Conservation (phyloP, 2,797 vertebrate species). For the Halcyon leucocephala region DNA sequence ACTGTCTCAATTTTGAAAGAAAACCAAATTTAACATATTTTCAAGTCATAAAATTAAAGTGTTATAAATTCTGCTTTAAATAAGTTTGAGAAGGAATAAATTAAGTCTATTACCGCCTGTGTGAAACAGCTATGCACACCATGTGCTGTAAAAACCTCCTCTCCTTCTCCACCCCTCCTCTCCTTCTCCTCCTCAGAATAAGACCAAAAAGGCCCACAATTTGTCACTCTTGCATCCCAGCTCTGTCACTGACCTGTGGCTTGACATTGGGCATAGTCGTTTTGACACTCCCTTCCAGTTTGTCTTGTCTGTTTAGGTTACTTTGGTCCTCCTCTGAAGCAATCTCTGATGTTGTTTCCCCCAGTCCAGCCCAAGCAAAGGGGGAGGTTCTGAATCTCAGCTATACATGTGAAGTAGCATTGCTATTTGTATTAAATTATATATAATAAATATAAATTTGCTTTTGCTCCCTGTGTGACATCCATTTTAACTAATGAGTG, state of each 20-base stretch:
- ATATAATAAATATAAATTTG: background rate
- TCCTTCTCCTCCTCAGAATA: background rate
- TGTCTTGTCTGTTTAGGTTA: background rate
- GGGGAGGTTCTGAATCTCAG: background rate
- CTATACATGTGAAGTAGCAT: background rate
- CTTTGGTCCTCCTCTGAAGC: background rate
- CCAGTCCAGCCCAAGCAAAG: background rate
- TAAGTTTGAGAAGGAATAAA: background rate
- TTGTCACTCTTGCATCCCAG: background rate
- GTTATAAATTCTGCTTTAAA: background rate
- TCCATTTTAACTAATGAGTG: background rate
- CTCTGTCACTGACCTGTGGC: background rate
- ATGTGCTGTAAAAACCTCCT: fast-evolving
- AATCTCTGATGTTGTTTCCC: background rate
- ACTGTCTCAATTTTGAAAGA: background rate
- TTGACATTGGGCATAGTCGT: background rate
- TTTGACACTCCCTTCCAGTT: background rate
- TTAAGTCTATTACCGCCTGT: background rate
- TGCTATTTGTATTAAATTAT: background rate
- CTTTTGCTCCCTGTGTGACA: background rate
- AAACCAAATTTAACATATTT: background rate
- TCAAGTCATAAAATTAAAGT: background rate
- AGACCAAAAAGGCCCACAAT: background rate
- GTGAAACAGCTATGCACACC: background rate
- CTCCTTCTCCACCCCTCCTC: background rate